Conservation (phyloP, 2,888 invertebrate species). For the Bruchidius siliquastri region DNA sequence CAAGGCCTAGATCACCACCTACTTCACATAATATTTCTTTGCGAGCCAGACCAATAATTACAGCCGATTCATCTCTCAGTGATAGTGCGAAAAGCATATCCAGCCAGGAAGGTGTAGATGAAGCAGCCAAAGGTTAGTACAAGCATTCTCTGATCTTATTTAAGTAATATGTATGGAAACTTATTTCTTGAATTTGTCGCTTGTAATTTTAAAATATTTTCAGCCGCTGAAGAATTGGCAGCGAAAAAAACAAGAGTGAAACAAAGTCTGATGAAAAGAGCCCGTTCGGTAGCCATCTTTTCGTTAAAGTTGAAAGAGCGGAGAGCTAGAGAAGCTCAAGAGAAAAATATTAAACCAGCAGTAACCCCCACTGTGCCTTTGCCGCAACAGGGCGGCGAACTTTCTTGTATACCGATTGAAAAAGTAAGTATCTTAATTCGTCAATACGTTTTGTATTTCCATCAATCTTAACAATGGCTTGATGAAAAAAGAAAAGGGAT, state of each 20-base stretch:
- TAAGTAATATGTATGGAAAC: no score
- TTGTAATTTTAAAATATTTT: slow-evolving; percentile 3
- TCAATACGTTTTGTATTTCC: no score
- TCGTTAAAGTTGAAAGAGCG: slow-evolving; percentile 74
- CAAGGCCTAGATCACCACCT: slow-evolving; percentile 40
- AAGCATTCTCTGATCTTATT: no score
- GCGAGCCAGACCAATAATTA: slow-evolving; percentile 34
- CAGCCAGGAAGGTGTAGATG: slow-evolving; percentile 52
- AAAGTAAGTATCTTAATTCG: slow-evolving; percentile 46
- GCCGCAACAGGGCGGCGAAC: slow-evolving; percentile 70
- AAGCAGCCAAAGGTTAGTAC: slow-evolving; percentile 42
- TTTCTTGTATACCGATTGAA: slow-evolving; percentile 81
- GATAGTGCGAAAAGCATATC: slow-evolving; percentile 55
- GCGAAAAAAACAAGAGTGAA: slow-evolving; percentile 64
- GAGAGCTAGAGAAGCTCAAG: slow-evolving; percentile 74
- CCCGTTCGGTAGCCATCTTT: slow-evolving; percentile 80
- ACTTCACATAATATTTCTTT: slow-evolving; percentile 17
- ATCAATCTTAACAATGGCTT: background rate
- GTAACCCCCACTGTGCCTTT: slow-evolving; percentile 45
- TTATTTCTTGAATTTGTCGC: no score
- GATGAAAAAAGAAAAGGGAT: no score
- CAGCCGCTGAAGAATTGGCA: slow-evolving; percentile 56
- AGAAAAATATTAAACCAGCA: slow-evolving; percentile 52
- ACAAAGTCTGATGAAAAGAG: slow-evolving; percentile 76
- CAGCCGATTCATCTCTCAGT: slow-evolving; percentile 51